Base-by-base conservation (phyloP, 2,888 invertebrate genomes). In the Achlya flavicornis region DNA sequence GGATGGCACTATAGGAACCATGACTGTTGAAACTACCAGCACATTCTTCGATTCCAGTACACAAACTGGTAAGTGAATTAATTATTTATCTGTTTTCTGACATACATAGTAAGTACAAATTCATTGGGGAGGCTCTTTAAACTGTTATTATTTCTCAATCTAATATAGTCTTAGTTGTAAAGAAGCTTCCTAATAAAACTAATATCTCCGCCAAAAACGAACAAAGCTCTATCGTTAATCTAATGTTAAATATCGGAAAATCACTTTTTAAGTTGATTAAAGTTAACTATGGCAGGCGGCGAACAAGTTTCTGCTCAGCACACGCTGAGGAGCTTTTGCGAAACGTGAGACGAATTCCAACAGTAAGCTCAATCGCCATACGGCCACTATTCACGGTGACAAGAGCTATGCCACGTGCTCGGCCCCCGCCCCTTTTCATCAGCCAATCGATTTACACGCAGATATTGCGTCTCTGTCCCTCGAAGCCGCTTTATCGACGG, bases 41-140 rank as follows among this genome's bases (percentile, higher is more conserved):
- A 98, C 98, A 0, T 97, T 98, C 89, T 98, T 98, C 85, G 98
- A 98, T 91, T 97, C 97, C 74, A 97, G 98, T 88, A 98, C 98
- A 35, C 98, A 98, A 93, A 98, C 98, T 85, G 98, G 98, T 98
- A 83, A 96, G 97, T 94, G 5, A 46, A 46, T 46, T 46, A 32
- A 26, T 16, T 33, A 64, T 59, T 63, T 62, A 58, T 43, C 43
- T 62, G 48, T 46, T 53, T 33, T 43, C 32, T 57, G 16, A 38
- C 6, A 46, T 60, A 43, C 16, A 16, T 48, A 11, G 33, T 38
- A 58, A 12, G 26, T 19, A 62, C 59, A 57, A 38, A 38, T 38
- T 3, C 10, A 38, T 38, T 5, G 8, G 38, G 10, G 10, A 10
- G 38, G 8, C 7, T 38, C 38, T 38, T 11, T 8, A 38, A 3